Percentiles rank a stretch among this genome's conserved stretches.
Evolutionary conservation across 2,888 invertebrate species (phyloP).

Genomic region (Noctua janthina): DNA sequence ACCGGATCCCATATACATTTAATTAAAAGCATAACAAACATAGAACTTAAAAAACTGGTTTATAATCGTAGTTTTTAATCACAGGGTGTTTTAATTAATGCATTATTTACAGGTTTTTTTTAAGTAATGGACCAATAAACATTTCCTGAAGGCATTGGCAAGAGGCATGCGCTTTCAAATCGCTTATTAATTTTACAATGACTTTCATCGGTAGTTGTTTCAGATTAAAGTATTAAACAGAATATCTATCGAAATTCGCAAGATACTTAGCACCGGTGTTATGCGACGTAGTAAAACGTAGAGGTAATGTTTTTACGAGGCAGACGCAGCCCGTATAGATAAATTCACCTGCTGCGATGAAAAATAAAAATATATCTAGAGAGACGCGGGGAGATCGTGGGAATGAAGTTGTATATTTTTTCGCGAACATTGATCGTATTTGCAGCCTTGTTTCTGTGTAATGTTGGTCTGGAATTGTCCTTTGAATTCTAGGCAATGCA

Average conservation of each 20-base stretch:
- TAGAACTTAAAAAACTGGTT: too few relatives aligned
- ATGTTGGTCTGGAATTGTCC: neutral
- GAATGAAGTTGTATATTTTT: slow-evolving; percentile 45
- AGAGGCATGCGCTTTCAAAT: too few relatives aligned
- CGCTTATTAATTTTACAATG: too few relatives aligned
- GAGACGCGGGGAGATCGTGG: slow-evolving; percentile 10
- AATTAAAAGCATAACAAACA: too few relatives aligned
- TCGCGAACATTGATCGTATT: slow-evolving; percentile 3
- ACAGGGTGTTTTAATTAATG: too few relatives aligned
- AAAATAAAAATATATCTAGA: slow-evolving; percentile 60
- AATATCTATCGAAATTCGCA: slow-evolving; percentile 24
- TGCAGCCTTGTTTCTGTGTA: neutral
- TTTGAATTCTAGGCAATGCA: neutral
- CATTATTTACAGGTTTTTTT: too few relatives aligned
- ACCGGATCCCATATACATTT: too few relatives aligned
- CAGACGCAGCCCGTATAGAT: slow-evolving; percentile 55
- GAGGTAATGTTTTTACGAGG: slow-evolving; percentile 62
- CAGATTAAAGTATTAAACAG: slow-evolving; percentile 16
- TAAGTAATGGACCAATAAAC: too few relatives aligned
- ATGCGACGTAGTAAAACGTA: slow-evolving; percentile 45
- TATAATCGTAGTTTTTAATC: too few relatives aligned
- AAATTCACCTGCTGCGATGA: slow-evolving; percentile 59
- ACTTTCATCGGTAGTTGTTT: too few relatives aligned
- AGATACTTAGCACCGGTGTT: slow-evolving; percentile 26
- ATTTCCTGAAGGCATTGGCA: too few relatives aligned